Evolutionary conservation across 23 tunicate genomes (phyloP).

Genomic region (Trididemnum nubilum): DNA sequence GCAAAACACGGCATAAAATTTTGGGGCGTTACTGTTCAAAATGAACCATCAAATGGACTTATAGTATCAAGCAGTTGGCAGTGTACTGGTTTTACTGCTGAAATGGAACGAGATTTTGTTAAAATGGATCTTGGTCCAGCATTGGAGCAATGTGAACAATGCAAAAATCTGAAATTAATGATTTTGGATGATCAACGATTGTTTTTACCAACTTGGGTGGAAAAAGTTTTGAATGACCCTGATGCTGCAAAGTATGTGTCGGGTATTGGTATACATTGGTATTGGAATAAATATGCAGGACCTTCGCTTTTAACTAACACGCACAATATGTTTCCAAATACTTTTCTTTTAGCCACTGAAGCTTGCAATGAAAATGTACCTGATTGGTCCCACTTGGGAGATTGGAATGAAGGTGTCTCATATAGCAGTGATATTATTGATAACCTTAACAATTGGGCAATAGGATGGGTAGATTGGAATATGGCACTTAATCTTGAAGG

Average conservation of each 20-base stretch:
- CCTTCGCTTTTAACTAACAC: slow-evolving; percentile 63
- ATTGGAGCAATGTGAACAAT: too few species aligned
- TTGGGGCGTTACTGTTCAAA: slow-evolving; percentile 96
- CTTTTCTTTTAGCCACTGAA: slow-evolving; percentile 91
- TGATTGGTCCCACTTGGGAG: slow-evolving; percentile 45
- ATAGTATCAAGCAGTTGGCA: slow-evolving; percentile 77
- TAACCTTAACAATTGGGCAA: slow-evolving; percentile 77
- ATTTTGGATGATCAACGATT: slow-evolving; percentile 90
- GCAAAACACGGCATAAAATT: slow-evolving; percentile 71
- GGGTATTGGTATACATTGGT: slow-evolving; percentile 98
- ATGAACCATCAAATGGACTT: slow-evolving; percentile 97
- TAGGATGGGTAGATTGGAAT: slow-evolving; percentile 99
- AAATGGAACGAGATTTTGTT: slow-evolving; percentile 73
- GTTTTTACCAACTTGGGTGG: slow-evolving; percentile 71
- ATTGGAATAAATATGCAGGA: slow-evolving; percentile 79
- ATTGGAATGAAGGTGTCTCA: slow-evolving; percentile 84
- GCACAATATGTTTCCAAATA: slow-evolving; percentile 73
- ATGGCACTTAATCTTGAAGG: slow-evolving; percentile 82
- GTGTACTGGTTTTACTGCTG: slow-evolving; percentile 85
- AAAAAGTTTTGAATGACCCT: slow-evolving; percentile 51
- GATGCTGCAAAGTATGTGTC: slow-evolving; percentile 80
- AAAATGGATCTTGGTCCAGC: slow-evolving; percentile 87
- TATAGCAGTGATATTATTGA: slow-evolving; percentile 88
- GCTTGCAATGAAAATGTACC: slow-evolving; percentile 87
- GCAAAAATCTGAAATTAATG: slow-evolving; percentile 70